Conservation (phyloP, 2,888 invertebrate species). For the Cephus sareptanus region DNA sequence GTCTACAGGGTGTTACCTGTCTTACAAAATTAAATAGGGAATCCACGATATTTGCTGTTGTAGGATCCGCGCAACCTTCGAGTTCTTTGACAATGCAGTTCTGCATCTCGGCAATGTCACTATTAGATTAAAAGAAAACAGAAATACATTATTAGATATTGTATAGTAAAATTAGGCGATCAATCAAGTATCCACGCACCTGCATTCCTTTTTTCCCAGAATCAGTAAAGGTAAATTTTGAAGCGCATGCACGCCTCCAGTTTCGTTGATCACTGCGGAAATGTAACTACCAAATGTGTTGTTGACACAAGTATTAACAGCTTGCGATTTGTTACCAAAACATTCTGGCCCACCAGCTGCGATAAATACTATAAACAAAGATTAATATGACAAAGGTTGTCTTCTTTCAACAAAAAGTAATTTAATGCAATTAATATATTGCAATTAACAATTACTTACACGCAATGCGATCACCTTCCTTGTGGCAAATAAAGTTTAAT, state of each 20-base stretch:
- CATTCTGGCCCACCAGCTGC: slow-evolving; percentile 86
- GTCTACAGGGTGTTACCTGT: slow-evolving; percentile 73
- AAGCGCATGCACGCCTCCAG: slow-evolving; percentile 23
- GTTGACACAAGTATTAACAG: slow-evolving; percentile 75
- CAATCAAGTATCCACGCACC: slow-evolving; percentile 50
- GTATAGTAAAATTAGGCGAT: not conserved
- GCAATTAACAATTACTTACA: slow-evolving; percentile 71
- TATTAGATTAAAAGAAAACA: slow-evolving; percentile 41
- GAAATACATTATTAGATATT: not conserved
- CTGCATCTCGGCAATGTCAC: slow-evolving; percentile 70
- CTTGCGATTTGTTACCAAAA: slow-evolving; percentile 71
- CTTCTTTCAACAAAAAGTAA: not conserved
- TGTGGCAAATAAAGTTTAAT: slow-evolving; percentile 79
- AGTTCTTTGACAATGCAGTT: slow-evolving; percentile 72
- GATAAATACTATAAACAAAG: slow-evolving; percentile 73
- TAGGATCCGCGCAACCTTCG: slow-evolving; percentile 78
- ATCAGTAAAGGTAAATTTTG: slow-evolving; percentile 70
- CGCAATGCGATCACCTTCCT: slow-evolving; percentile 86
- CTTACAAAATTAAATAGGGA: slow-evolving; percentile 79
- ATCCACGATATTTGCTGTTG: slow-evolving; percentile 83
- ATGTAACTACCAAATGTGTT: slow-evolving; percentile 70
- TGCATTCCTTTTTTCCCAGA: slow-evolving; percentile 71
- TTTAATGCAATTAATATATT: not conserved
- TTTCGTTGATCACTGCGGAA: slow-evolving; percentile 54
- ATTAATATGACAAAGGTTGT: no score